Conservation (phyloP, 2,113 vertebrate genomes). For the Alethe castanea region DNA sequence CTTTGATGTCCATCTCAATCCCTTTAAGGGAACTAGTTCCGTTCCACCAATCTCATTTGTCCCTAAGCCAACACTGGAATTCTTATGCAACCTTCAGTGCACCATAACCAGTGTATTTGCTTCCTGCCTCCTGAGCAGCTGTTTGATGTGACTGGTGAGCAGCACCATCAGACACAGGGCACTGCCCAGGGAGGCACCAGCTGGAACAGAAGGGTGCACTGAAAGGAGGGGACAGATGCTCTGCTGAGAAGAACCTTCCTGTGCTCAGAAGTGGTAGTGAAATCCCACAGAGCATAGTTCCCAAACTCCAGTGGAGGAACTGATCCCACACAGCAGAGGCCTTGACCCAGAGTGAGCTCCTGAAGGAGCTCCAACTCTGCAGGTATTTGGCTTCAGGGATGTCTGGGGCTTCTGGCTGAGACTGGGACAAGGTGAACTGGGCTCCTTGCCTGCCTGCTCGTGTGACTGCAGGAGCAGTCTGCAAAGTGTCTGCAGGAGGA, state of each 20-base stretch:
- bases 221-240: background rate
- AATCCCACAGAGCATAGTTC: too few relatives aligned
- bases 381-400: background rate
- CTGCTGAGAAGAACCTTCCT: background rate
- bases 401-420: background rate
- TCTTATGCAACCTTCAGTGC: background rate
- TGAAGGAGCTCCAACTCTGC: background rate
- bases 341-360: background rate
- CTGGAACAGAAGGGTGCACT: rapidly evolving
- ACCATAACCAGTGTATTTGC: background rate
- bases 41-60: background rate
- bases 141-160: background rate
- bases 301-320: background rate
- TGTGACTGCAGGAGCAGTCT: background rate
- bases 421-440: background rate
- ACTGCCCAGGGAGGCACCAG: background rate
- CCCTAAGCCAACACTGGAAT: background rate
- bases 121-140: background rate
- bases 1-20: background rate
- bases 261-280: background rate
- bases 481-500: background rate
- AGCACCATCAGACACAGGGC: background rate
- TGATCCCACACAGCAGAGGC: background rate
- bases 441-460: background rate
- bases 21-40: background rate